These are phyloP conservation scores for Dicyrtomina minuta DNA, from an alignment of 2,888 invertebrate genomes.

Conservation along the genomic window DNA sequence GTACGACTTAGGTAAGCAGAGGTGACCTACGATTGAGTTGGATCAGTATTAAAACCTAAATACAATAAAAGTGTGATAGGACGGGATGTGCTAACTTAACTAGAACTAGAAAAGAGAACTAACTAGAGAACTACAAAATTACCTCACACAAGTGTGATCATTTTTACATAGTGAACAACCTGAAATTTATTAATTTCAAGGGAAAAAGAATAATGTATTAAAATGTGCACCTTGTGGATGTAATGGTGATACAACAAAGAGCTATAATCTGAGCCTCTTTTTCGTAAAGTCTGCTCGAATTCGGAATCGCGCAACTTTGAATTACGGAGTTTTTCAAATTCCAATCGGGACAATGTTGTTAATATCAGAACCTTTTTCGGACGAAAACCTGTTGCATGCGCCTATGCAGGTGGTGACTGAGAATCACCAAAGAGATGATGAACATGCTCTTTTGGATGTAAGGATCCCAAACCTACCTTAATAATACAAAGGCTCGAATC, in stretches of 20 bases:
- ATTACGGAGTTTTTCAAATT: conserved; percentile 74
- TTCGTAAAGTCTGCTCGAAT: conserved; percentile 68
- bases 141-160: not conserved
- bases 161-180: too few species aligned
- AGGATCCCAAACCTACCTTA: not conserved
- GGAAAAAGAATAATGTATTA: too few species aligned
- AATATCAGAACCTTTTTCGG: conserved; percentile 69
- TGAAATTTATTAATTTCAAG: not conserved
- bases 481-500: not conserved
- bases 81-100: too few species aligned
- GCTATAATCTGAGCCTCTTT: conserved; percentile 85
- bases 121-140: not conserved
- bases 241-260: conserved; percentile 73
- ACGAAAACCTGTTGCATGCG: conserved; percentile 34
- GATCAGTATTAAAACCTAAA: conserved; percentile 90
- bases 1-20: conserved; percentile 84
- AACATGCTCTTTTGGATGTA: conserved; percentile 31
- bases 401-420: not conserved
- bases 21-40: conserved; percentile 84
- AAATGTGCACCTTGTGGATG: conserved; percentile 67
- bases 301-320: conserved; percentile 68
- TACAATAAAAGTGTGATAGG: not conserved
- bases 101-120: too few species aligned
- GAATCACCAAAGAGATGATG: not conserved
- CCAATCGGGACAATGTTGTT: conserved; percentile 87